These are phyloP conservation scores for Calvadosia cruxmelitensis DNA, from an alignment of 30 jellyfish, hydroid and myxozoan species.

Conservation along the genomic window DNA sequence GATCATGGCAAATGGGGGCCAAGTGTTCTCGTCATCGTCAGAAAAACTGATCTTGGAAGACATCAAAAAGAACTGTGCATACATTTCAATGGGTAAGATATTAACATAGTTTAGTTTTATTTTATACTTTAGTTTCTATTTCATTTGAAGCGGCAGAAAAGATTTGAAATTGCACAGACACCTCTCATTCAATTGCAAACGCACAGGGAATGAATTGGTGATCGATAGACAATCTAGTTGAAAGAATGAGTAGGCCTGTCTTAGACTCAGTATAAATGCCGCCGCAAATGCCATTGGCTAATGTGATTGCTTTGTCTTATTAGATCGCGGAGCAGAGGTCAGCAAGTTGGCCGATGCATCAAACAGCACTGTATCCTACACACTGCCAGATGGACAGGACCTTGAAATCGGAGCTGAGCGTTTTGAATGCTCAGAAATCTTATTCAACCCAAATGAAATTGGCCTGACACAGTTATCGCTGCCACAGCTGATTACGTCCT, in stretches of 20 bases:
- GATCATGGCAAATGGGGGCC: constrained; percentile 43
- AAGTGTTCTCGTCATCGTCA: constrained; percentile 62
- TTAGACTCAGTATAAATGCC: background rate
- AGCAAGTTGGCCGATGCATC: background rate
- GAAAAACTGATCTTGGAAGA: constrained; percentile 56
- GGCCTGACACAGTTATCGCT: constrained; percentile 65
- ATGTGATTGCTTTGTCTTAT: background rate
- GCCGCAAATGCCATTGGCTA: background rate
- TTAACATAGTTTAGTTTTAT: too few species aligned
- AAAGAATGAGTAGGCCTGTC: too few species aligned
- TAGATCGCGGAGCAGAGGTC: background rate
- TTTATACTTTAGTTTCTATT: too few species aligned
- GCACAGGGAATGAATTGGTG: too few species aligned
- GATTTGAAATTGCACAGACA: too few species aligned
- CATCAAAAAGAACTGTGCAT: constrained; percentile 55
- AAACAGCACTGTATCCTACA: constrained; percentile 1
- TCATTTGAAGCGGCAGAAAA: too few species aligned
- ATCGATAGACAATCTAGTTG: too few species aligned
- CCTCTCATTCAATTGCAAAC: too few species aligned
- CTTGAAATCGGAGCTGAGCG: constrained; percentile 78
- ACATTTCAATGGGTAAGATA: constrained; percentile 75
- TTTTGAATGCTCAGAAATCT: constrained; percentile 49
- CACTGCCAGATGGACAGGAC: constrained; percentile 94
- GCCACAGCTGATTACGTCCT: constrained; percentile 25
- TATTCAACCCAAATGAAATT: constrained; percentile 52